These are phyloP conservation scores for Zoanthus solanderi DNA, from an alignment of 92 coral and sea anemone species.

Conservation along the genomic window DNA sequence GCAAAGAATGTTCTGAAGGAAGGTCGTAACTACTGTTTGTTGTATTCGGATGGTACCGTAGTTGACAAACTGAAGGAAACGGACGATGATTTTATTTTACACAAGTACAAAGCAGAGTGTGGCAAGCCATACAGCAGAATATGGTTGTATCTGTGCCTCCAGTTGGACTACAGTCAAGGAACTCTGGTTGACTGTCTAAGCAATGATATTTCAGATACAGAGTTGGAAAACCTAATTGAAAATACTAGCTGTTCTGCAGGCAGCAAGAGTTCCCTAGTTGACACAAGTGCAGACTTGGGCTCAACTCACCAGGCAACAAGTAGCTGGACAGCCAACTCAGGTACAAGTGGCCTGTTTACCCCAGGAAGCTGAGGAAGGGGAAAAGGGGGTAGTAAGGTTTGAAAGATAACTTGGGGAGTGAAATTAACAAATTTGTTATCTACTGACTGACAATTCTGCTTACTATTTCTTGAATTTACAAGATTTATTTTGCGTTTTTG, in stretches of 20 bases:
- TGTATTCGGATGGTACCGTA: slow-evolving; percentile 51
- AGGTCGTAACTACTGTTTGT: slow-evolving; percentile 19
- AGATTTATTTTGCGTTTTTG: neutral
- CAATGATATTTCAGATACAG: slow-evolving; percentile 34
- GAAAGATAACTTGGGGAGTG: too few relatives aligned
- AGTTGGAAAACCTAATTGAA: slow-evolving; percentile 23
- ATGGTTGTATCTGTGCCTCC: slow-evolving; percentile 47
- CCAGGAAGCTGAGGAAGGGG: neutral
- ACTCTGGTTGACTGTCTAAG: slow-evolving; percentile 18
- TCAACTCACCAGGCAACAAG: slow-evolving; percentile 6
- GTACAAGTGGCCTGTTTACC: slow-evolving; percentile 3
- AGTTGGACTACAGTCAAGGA: slow-evolving; percentile 35
- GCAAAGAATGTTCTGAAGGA: slow-evolving; percentile 47
- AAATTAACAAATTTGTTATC: too few relatives aligned
- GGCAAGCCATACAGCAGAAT: slow-evolving; percentile 55
- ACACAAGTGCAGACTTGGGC: slow-evolving; percentile 7
- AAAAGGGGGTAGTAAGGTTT: neutral
- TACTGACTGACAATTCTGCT: too few relatives aligned
- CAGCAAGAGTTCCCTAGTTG: slow-evolving; percentile 10
- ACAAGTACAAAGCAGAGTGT: slow-evolving; percentile 55
- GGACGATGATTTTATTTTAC: slow-evolving; percentile 50
- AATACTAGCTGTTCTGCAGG: slow-evolving; percentile 6
- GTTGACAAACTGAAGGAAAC: slow-evolving; percentile 54
- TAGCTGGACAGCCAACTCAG: neutral
- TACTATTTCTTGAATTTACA: neutral